These are phyloP conservation scores for Haemorhous mexicanus DNA, from an alignment of 2,113 vertebrate species.

Conservation along the genomic window DNA sequence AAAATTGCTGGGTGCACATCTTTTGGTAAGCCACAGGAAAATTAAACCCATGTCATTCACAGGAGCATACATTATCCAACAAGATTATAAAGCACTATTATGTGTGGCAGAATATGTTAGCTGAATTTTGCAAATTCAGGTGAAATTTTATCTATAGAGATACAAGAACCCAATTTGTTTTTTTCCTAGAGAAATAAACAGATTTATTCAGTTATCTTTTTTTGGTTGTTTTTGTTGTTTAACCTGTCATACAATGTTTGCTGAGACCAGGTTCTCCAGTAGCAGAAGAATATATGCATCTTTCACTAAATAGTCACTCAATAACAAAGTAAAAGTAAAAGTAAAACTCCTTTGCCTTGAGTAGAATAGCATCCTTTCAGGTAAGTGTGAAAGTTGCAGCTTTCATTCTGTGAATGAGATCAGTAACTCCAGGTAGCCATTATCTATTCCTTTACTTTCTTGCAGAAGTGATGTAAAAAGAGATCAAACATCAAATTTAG, in stretches of 20 bases:
- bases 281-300: background rate
- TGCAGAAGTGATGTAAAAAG: background rate
- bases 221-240: background rate
- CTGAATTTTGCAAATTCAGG: background rate
- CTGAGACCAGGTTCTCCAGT: background rate
- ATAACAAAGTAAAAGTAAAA: background rate
- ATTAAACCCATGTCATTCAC: background rate
- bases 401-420: background rate
- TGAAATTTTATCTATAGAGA: background rate
- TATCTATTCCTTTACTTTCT: background rate
- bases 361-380: background rate
- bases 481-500: background rate
- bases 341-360: background rate
- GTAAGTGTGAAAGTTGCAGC: background rate
- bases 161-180: background rate
- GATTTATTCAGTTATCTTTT: background rate
- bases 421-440: background rate
- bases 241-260: background rate
- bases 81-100: background rate
- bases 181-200: background rate
- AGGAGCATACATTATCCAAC: background rate
- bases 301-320: background rate
- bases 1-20: background rate
- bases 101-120: background rate
- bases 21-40: background rate